Evolutionary conservation across 2,113 vertebrate genomes (phyloP).

Genomic region (Macrotus californicus): DNA sequence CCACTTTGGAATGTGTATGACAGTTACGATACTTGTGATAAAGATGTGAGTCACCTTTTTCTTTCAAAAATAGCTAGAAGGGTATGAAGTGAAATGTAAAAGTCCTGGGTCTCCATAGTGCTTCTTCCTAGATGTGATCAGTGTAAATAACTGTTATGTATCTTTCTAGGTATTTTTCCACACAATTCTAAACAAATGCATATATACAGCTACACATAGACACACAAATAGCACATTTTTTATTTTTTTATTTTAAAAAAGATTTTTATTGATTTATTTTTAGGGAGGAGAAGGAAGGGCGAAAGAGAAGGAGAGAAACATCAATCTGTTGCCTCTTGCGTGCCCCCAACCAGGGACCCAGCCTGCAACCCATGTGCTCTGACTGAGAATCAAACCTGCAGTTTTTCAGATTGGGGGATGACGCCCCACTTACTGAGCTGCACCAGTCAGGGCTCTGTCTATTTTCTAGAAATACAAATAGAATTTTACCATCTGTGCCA

Average conservation of each 20-base stretch:
- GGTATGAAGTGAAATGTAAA: background rate
- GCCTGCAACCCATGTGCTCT: too few relatives aligned
- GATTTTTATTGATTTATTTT: too few relatives aligned
- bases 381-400: too few relatives aligned
- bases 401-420: too few relatives aligned
- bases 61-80: background rate
- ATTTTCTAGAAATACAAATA: background rate
- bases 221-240: background rate
- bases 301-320: too few relatives aligned
- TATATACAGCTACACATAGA: background rate
- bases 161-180: background rate
- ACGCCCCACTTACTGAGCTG: too few relatives aligned
- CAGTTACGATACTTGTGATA: background rate
- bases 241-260: background rate
- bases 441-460: background rate
- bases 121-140: background rate
- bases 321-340: too few relatives aligned
- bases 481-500: background rate
- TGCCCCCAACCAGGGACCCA: too few relatives aligned
- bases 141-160: background rate
- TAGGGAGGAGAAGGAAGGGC: too few relatives aligned
- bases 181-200: background rate
- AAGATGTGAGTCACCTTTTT: background rate
- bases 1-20: background rate
- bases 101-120: background rate